Base-by-base conservation (phyloP, 2,888 invertebrate species). In the Alviniconcha strummeri region DNA sequence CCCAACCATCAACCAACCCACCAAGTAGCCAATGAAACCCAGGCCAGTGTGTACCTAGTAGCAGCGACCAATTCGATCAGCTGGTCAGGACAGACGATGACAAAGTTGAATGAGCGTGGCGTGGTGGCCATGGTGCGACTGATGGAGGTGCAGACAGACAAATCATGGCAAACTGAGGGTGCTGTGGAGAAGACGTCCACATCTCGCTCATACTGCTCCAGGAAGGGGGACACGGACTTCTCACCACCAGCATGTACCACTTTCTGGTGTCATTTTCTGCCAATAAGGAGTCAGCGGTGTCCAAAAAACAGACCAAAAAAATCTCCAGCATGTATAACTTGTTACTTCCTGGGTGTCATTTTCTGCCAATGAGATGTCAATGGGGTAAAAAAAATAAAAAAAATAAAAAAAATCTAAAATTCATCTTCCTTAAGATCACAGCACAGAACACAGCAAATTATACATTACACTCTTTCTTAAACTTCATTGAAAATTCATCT, bases 191-290 rank as follows among this genome's bases (percentile, higher is more conserved):
- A 86, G 13, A 86, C 84, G 78, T 86, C 86, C 64, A 85, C 83
- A 13, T 86, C 86, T 15, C 79, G 77, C 64, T 86, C 85, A 36
- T 85, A 86, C 74, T 86, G 83, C 83, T 86, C 85, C 72, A 86
- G 64, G 83, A 71, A 86, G 52, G 86, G 86, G 36, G 4, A 83
- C 57, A 15, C 85, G 78, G 78, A 36, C 80, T 82, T 6, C 85
- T 79, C 56, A 86, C 83, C 13, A 84, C 80, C 71, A 86, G 82
- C 67, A 86, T 84, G 83, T 85, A 86, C 86, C 86, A 86, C 54
- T 85, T 86, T 52, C 81, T 80, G 9, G 81, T 4, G 83, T 83
- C 55, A 84, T 82, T 80, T 83, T 81, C 86, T 86, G 84, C 4
- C 52, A 57, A 75, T 1, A 19, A 75, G 80, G 19, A 72, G 36